Conservation (phyloP, 2,113 vertebrate species). For the Rynchops niger region DNA sequence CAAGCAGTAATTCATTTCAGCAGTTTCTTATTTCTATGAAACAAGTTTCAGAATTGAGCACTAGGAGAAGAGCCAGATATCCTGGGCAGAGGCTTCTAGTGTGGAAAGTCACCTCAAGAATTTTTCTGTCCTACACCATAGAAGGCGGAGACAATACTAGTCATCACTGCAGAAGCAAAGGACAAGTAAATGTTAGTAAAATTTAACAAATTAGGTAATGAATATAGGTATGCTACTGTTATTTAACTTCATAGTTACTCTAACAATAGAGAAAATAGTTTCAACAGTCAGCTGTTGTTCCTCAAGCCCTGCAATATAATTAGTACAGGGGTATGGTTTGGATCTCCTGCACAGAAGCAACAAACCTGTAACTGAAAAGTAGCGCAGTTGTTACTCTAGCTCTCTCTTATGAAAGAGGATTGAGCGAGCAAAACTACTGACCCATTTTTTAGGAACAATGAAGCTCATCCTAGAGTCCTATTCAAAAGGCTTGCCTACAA, state of each 20-base stretch:
- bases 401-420: not conserved
- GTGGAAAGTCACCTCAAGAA: not conserved
- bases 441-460: not conserved
- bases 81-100: not conserved
- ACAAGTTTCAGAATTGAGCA: not conserved
- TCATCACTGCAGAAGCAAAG: not conserved
- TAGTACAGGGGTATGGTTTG: not conserved
- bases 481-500: not conserved
- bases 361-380: not conserved
- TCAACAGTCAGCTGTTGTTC: not conserved
- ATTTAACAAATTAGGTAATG: not conserved
- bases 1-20: not conserved
- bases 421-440: not conserved
- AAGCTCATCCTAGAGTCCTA: not conserved
- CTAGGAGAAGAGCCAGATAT: not conserved
- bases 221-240: not conserved
- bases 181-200: not conserved
- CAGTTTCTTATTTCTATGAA: not conserved
- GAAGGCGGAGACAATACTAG: not conserved
- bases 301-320: not conserved
- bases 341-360: not conserved
- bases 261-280: not conserved
- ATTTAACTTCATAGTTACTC: not conserved
- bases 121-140: not conserved
- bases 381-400: not conserved